A percentile compares a stretch with the other conserved stretches of the same genome.
These are phyloP conservation scores for Callyntrura sp. DNA, from an alignment of 2,888 invertebrate species.

Conservation along the genomic window DNA sequence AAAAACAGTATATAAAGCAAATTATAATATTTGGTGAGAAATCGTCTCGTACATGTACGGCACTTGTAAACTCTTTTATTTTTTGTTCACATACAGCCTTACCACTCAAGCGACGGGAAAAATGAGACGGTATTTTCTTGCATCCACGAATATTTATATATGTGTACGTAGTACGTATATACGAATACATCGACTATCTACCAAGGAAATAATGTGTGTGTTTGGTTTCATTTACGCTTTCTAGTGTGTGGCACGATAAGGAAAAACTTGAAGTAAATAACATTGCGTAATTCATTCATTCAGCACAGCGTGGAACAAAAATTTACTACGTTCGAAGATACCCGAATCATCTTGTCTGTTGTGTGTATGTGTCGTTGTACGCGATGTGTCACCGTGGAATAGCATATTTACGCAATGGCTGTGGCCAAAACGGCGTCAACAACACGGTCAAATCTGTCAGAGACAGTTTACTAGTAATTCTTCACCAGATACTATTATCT, in stretches of 20 bases:
- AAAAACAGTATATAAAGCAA: background rate
- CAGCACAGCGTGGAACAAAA: background rate
- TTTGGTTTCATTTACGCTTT: no score
- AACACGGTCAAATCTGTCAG: background rate
- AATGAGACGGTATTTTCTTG: no score
- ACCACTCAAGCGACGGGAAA: background rate
- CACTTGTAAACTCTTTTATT: background rate
- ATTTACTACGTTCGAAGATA: constrained; percentile 30
- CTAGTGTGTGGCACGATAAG: background rate
- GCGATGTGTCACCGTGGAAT: constrained; percentile 19
- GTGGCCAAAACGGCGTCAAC: constrained; percentile 17
- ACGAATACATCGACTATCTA: background rate
- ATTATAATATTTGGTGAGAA: background rate
- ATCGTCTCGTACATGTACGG: background rate
- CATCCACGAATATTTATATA: no score
- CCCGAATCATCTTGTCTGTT: background rate
- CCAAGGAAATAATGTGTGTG: background rate
- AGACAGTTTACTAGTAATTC: background rate
- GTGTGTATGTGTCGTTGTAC: no score
- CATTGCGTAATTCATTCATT: constrained; percentile 24
- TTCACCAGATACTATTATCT: constrained; percentile 54
- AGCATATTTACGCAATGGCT: background rate
- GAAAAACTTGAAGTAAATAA: background rate
- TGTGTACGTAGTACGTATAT: background rate
- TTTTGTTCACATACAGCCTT: background rate